These are phyloP conservation scores for Nemotelus pantherinus DNA, from an alignment of 2,888 invertebrate genomes.

Conservation along the genomic window DNA sequence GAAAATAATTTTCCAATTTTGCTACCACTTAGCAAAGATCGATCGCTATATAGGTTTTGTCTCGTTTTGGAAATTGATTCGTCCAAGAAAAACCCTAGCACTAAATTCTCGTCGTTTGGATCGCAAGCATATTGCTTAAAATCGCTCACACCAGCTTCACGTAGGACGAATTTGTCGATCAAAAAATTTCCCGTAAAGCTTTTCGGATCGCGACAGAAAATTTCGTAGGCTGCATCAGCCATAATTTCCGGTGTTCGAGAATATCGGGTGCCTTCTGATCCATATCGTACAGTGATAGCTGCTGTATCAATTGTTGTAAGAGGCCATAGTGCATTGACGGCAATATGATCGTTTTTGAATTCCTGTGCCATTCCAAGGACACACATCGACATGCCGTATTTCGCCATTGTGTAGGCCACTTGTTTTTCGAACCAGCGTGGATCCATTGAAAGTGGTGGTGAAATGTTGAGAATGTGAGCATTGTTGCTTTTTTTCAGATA, in stretches of 20 bases:
- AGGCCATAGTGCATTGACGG: slow-evolving; percentile 97
- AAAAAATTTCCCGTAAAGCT: slow-evolving; percentile 87
- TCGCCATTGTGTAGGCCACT: slow-evolving; percentile 97
- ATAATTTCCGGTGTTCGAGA: slow-evolving; percentile 64
- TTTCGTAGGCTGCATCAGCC: slow-evolving; percentile 62
- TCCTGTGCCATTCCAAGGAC: slow-evolving; percentile 96
- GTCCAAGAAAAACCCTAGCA: slow-evolving; percentile 90
- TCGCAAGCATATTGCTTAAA: slow-evolving; percentile 85
- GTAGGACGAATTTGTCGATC: slow-evolving; percentile 91
- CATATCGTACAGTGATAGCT: slow-evolving; percentile 87
- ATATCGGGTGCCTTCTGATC: slow-evolving; percentile 62
- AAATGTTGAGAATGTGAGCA: slow-evolving; percentile 94
- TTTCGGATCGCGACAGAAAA: slow-evolving; percentile 75
- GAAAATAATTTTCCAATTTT: slow-evolving; percentile 76
- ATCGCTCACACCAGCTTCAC: slow-evolving; percentile 81
- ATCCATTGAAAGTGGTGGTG: slow-evolving; percentile 91
- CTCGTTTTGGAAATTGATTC: background rate
- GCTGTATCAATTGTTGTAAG: slow-evolving; percentile 93
- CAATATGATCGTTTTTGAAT: slow-evolving; percentile 82
- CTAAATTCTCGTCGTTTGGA: slow-evolving; percentile 74
- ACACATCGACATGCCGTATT: slow-evolving; percentile 99
- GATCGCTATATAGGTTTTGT: slow-evolving; percentile 17
- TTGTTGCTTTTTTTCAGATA: slow-evolving; percentile 85
- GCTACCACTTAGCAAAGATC: slow-evolving; percentile 57
- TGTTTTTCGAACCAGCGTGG: slow-evolving; percentile 89